Evolutionary conservation across 2,888 invertebrate genomes (phyloP).

Genomic region (Acanthosepion esculentum): DNA sequence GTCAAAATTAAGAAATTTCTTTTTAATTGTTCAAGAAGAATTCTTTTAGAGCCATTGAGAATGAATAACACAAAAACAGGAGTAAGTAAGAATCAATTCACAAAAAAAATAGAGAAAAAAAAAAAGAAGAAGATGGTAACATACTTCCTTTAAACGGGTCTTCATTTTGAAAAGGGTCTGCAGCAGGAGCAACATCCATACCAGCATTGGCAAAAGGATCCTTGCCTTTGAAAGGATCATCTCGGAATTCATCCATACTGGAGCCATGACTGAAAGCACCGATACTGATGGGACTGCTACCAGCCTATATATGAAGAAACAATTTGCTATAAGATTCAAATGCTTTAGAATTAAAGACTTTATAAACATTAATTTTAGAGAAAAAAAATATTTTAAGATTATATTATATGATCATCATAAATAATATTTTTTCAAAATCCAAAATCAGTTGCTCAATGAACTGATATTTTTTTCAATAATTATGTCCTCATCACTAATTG

Average conservation of each 20-base stretch:
- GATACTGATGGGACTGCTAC: slow-evolving; percentile 67
- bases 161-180: slow-evolving; percentile 77
- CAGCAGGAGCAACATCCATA: slow-evolving; percentile 76
- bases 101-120: neutral
- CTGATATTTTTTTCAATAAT: no score
- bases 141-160: slow-evolving; percentile 72
- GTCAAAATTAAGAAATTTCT: neutral
- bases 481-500: no score
- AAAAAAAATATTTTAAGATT: neutral
- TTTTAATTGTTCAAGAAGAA: neutral
- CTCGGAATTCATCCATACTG: slow-evolving; percentile 64
- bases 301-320: slow-evolving; percentile 55
- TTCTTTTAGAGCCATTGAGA: neutral
- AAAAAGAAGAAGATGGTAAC: slow-evolving; percentile 48
- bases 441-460: no score
- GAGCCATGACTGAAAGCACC: slow-evolving; percentile 68
- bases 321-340: neutral
- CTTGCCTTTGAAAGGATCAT: slow-evolving; percentile 75
- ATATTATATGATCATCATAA: no score
- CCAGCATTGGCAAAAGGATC: slow-evolving; percentile 76
- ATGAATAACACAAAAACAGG: neutral
- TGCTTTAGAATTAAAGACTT: neutral
- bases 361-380: neutral
- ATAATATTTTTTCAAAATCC: no score
- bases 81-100: neutral